Evolutionary conservation across 2,113 vertebrate species (phyloP), one percentile per base, ranked within the genome.

Genomic region (Podarcis raffonei): DNA sequence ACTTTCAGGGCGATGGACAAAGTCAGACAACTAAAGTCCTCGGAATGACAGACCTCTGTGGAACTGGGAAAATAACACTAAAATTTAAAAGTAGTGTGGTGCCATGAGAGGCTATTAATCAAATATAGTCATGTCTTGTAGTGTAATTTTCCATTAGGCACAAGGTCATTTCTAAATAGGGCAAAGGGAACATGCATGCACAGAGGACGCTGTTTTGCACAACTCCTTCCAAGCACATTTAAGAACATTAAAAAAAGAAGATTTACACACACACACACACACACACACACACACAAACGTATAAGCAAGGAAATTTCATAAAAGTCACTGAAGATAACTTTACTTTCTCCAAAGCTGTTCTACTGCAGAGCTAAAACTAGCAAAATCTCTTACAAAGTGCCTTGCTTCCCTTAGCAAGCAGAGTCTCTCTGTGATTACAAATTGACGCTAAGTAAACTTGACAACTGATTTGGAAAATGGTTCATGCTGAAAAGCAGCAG

Each of bases 21-120:
- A 92, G 76, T 0, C 0, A 76, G 92, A 88, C 81, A 80, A 87
- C 80, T 25, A 87, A 74, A 92, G 79, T 85, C 89, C 87, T 95
- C 83, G 85, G 93, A 93, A 90, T 91, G 94, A 22, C 35, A 89
- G 48, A 69, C 80, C 68, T 90, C 87, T 76, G 68, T 22, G 78
- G 78, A 95, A 79, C 0, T 37, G 48, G 90, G 90, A 89, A 39
- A 59, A 66, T 75, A 89, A 84, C 16, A 69, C 35, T 4, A 37
- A 91, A 80, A 84, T 84, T 48, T 89, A 90, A 6, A 35, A 84
- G 79, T 65, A 25, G 65, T 68, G 78, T 92, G 7, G 35, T 89
- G 66, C 74, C n/a, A 69, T 79, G 89, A 65, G 35, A 90, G 79
- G 12, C 27, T 74, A 82, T 82, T 82, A 59, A 87, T 68, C 39